phyloP scores from a whole-genome alignment of 2,888 invertebrate species.

The Latheticus oryzae region DNA sequence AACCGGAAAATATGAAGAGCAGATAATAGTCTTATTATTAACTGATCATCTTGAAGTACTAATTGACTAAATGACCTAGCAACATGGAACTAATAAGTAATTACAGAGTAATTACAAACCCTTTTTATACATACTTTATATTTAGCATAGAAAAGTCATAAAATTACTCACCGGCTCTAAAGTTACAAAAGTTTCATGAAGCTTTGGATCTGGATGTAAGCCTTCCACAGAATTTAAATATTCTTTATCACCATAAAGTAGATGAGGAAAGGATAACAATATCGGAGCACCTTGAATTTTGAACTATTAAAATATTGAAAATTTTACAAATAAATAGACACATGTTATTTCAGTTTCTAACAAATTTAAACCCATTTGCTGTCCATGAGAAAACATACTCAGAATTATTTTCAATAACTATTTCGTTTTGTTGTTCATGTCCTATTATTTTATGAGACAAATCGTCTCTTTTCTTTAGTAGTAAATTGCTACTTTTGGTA shows the following conservation, averaged over 20 bases:
- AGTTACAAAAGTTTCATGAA: slow-evolving; percentile 75
- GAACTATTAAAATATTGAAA: slow-evolving; percentile 3
- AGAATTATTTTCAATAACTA: slow-evolving; percentile 16
- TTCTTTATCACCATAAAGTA: slow-evolving; percentile 71
- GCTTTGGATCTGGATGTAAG: slow-evolving; percentile 69
- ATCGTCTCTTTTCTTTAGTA: too few relatives aligned
- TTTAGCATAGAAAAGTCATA: too few relatives aligned
- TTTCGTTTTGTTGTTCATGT: slow-evolving; percentile 26
- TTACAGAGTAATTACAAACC: too few relatives aligned
- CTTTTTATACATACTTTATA: too few relatives aligned
- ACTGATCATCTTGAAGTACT: too few relatives aligned
- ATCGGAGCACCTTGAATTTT: slow-evolving; percentile 73
- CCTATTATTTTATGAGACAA: too few relatives aligned
- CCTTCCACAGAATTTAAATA: slow-evolving; percentile 67
- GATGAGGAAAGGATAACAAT: slow-evolving; percentile 79
- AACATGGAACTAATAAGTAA: too few relatives aligned
- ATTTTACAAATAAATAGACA: not conserved
- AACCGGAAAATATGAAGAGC: too few relatives aligned
- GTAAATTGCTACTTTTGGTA: not conserved
- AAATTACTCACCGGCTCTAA: slow-evolving; percentile 78
- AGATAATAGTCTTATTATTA: too few relatives aligned
- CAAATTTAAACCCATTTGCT: slow-evolving; percentile 44
- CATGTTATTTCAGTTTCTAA: slow-evolving; percentile 33
- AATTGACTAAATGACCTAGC: too few relatives aligned
- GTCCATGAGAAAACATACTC: slow-evolving; percentile 46